A percentile compares a stretch with the other conserved stretches of the same genome.
These are phyloP conservation scores for Melinaea menophilus DNA, from an alignment of 2,888 invertebrate species.

Conservation along the genomic window DNA sequence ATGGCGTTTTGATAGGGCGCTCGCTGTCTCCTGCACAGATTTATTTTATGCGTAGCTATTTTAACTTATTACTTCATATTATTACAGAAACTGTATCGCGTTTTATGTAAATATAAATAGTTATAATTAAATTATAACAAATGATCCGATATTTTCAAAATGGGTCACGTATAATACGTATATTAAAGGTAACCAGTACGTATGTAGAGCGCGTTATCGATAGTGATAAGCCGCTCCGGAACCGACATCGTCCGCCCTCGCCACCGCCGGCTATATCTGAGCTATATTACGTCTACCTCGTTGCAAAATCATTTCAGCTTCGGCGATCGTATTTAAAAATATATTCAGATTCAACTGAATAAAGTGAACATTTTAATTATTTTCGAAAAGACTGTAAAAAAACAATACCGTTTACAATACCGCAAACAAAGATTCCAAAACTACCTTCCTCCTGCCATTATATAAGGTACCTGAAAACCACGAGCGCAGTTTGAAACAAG, in stretches of 20 bases:
- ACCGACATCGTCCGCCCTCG: slow-evolving; percentile 43
- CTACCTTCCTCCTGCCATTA: slow-evolving; percentile 53
- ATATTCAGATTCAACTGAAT: slow-evolving; percentile 13
- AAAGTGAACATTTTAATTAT: slow-evolving; percentile 13
- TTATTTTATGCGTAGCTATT: slow-evolving; percentile 22
- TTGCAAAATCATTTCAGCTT: slow-evolving; percentile 45
- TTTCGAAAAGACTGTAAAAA: slow-evolving; percentile 24
- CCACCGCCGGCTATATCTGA: slow-evolving; percentile 52
- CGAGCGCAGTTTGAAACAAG: slow-evolving; percentile 63
- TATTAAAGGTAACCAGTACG: slow-evolving; percentile 20
- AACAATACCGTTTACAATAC: slow-evolving; percentile 46
- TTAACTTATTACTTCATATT: slow-evolving; percentile 15
- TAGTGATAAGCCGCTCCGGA: slow-evolving; percentile 60
- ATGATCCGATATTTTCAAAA: neutral
- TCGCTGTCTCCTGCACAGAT: slow-evolving; percentile 27
- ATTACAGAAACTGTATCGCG: neutral
- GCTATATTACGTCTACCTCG: slow-evolving; percentile 41
- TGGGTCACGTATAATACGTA: slow-evolving; percentile 18
- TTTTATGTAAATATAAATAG: neutral
- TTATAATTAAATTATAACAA: slow-evolving; percentile 15
- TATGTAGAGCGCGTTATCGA: slow-evolving; percentile 55
- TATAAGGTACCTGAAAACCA: slow-evolving; percentile 64
- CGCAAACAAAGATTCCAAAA: slow-evolving; percentile 65
- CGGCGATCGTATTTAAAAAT: slow-evolving; percentile 11
- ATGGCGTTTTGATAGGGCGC: slow-evolving; percentile 47